Base-by-base conservation (phyloP, 1,140 invertebrate species). In the Bemisia tabaci region DNA sequence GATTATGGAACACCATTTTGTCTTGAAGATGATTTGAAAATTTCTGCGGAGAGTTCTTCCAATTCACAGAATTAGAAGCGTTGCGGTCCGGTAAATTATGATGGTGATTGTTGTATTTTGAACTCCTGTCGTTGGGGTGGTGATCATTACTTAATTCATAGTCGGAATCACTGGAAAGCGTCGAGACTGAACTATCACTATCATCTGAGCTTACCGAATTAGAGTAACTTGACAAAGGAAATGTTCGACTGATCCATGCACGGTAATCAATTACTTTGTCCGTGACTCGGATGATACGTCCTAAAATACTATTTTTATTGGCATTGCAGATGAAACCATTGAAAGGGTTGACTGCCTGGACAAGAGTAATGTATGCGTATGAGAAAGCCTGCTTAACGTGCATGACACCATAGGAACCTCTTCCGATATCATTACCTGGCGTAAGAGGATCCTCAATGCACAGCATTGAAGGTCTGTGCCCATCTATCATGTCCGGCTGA, bases 391-490 rank as follows among this genome's bases (percentile, higher is more conserved):
- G 85, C 79, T 94, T 95, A 24, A 98, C 95, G 67, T 79, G 75
- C 66, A 87, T 76, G 48, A 84, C 84, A 68, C 94, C 94, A 77
- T 97, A 98, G 72, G 94, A 97, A 79, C 93, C 95, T 68, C 94
- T 85, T n/a, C 95, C 95, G 76, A 97, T 96, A 77, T 97, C 94
- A 78, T 97, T 97, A 74, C 90, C 90, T 21, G 91, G 86, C 69
- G 91, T 92, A 22, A 98, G 80, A n/a, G 96, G 96, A 82, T 99
- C 96, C 82, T 98, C 94, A 71, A 98, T 98, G 76, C 94, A 98
- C 26, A 99, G 79, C 70, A 98, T 79, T 61, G 93, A 95, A 9
- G 94, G 91, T 65, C 94, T 80, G 78, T 96, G 90, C 1, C 93
- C 93, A 80, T 94, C 93, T 70, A 91, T 86, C 91, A 97, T 94